Evolutionary conservation across 2,888 invertebrate genomes (phyloP).

Genomic region (Cenopis cana): DNA sequence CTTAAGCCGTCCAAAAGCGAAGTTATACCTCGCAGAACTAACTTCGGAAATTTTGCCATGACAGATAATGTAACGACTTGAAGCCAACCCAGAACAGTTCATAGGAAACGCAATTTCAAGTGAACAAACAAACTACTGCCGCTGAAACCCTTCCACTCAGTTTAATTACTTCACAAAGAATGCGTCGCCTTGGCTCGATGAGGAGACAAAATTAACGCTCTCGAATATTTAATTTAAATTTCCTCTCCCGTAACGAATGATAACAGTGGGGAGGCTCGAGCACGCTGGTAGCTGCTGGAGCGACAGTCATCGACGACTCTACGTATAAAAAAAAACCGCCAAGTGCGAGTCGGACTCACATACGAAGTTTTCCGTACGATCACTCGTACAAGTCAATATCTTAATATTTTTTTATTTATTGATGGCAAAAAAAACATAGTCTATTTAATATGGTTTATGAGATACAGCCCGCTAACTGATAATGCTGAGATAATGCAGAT

Average conservation of each 20-base stretch:
- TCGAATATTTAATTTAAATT: conserved; percentile 86
- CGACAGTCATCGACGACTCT: not conserved
- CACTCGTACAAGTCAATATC: too few species aligned
- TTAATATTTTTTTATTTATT: too few species aligned
- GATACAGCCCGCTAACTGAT: too few species aligned
- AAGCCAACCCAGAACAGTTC: conserved; percentile 73
- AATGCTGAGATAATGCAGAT: too few species aligned
- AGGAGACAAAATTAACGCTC: conserved; percentile 85
- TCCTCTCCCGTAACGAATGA: conserved; percentile 81
- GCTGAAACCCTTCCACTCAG: conserved; percentile 83
- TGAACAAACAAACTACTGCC: conserved; percentile 83
- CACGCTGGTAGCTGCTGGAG: conserved; percentile 48
- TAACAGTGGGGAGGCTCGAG: conserved; percentile 68
- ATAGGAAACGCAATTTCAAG: conserved; percentile 82
- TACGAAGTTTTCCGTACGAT: not conserved
- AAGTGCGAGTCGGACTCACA: not conserved
- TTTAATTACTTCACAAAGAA: conserved; percentile 86
- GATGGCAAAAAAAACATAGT: too few species aligned
- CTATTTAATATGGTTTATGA: too few species aligned
- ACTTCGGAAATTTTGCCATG: conserved; percentile 33
- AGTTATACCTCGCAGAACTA: conserved; percentile 9
- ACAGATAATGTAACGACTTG: conserved; percentile 59
- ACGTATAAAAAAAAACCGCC: not conserved
- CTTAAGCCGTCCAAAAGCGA: not conserved
- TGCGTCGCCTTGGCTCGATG: conserved; percentile 83